These are phyloP conservation scores for Campodea augens DNA, from an alignment of 1,140 invertebrate species.

Conservation along the genomic window DNA sequence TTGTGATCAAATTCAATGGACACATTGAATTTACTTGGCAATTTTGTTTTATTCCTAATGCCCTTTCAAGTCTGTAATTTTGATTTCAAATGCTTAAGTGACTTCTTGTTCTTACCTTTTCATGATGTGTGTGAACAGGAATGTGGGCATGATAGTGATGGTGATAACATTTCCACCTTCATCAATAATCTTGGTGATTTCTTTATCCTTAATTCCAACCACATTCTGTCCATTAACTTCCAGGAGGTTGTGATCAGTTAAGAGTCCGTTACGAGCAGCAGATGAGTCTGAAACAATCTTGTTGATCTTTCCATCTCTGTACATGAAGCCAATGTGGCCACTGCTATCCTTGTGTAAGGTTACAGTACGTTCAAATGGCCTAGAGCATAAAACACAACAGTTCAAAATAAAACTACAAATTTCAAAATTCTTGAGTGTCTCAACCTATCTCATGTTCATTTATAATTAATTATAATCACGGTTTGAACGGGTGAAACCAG, in stretches of 20 bases:
- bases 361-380: constrained; percentile 77
- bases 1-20: no score
- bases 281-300: constrained; percentile 77
- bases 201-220: constrained; percentile 76
- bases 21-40: no score
- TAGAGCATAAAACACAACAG: constrained; percentile 23
- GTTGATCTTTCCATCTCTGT: constrained; percentile 71
- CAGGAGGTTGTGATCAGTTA: constrained; percentile 73
- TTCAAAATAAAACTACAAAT: no score
- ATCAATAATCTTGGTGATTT: constrained; percentile 59
- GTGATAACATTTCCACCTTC: constrained; percentile 45
- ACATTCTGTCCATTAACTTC: constrained; percentile 82
- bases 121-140: constrained; percentile 77
- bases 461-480: no score
- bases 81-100: no score
- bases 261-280: constrained; percentile 75
- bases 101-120: constrained; percentile 87
- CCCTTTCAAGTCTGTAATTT: no score
- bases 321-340: constrained; percentile 71
- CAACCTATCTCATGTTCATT: no score
- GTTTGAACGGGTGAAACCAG: background rate
- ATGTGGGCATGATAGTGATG: constrained; percentile 69
- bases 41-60: no score
- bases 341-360: constrained; percentile 77
- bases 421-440: no score